Conservation (phyloP, 2,888 invertebrate species). For the Polymixis lichenea region DNA sequence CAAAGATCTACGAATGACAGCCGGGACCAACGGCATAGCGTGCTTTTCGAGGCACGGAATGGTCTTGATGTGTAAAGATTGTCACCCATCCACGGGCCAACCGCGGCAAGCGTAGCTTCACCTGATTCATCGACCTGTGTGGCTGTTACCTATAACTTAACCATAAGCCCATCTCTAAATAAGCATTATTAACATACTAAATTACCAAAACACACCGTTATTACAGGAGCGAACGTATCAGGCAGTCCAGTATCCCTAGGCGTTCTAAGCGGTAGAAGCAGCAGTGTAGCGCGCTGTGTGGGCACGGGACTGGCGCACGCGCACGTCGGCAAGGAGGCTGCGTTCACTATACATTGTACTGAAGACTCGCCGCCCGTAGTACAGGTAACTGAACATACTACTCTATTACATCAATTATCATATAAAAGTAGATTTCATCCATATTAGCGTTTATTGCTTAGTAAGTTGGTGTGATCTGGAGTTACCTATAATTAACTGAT, state of each 20-base stretch:
- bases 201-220: not conserved
- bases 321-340: slow-evolving; percentile 93
- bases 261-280: slow-evolving; percentile 82
- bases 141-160: too few relatives aligned
- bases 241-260: slow-evolving; percentile 91
- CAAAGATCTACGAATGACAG: too few relatives aligned
- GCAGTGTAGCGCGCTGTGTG: slow-evolving; percentile 90
- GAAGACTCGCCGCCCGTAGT: slow-evolving; percentile 92
- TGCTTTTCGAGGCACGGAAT: too few relatives aligned
- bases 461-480: not conserved
- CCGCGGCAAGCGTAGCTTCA: too few relatives aligned
- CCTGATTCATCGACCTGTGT: too few relatives aligned
- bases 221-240: slow-evolving; percentile 86
- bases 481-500: too few relatives aligned
- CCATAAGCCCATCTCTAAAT: too few relatives aligned
- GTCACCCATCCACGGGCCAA: too few relatives aligned
- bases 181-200: too few relatives aligned
- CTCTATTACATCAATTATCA: too few relatives aligned
- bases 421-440: not conserved
- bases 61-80: too few relatives aligned
- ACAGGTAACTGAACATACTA: slow-evolving; percentile 79
- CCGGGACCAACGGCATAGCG: too few relatives aligned
- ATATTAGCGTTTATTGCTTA: not conserved
- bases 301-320: slow-evolving; percentile 93
- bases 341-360: slow-evolving; percentile 92